Conservation (phyloP, 2,113 vertebrate species). For the Gavia stellata region DNA sequence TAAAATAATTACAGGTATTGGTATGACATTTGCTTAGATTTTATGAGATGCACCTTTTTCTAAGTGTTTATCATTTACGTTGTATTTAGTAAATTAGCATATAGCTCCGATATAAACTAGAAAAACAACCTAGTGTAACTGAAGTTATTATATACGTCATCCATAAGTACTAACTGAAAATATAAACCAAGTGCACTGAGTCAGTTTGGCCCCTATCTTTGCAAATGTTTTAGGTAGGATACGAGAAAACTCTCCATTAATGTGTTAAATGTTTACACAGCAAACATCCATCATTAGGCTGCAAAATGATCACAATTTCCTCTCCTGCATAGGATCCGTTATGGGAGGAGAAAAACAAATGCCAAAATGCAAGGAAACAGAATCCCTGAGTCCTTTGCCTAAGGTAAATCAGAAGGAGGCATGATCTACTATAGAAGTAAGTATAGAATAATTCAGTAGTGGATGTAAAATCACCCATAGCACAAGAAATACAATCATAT, state of each 20-base stretch:
- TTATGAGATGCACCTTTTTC: not conserved
- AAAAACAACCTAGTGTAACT: not conserved
- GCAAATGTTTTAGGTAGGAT: not conserved
- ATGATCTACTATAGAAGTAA: not conserved
- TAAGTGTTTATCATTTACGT: not conserved
- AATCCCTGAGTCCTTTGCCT: not conserved
- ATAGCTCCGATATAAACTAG: not conserved
- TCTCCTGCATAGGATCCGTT: not conserved
- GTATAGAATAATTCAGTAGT: not conserved
- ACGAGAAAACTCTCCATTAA: not conserved
- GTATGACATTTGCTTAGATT: not conserved
- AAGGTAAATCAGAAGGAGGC: not conserved
- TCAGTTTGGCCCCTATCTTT: not conserved
- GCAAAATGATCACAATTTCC: not conserved
- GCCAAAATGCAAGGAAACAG: not conserved
- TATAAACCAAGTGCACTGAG: not conserved
- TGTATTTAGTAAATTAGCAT: not conserved
- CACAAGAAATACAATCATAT: not conserved
- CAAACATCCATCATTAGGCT: not conserved
- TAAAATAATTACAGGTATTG: slow-evolving; percentile 23
- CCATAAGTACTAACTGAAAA: not conserved
- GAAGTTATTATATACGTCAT: not conserved
- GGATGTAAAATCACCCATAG: not conserved
- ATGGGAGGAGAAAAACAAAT: not conserved
- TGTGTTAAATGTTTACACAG: not conserved